Evolutionary conservation across 1,140 invertebrate genomes (phyloP).

Genomic region (Achroia grisella): DNA sequence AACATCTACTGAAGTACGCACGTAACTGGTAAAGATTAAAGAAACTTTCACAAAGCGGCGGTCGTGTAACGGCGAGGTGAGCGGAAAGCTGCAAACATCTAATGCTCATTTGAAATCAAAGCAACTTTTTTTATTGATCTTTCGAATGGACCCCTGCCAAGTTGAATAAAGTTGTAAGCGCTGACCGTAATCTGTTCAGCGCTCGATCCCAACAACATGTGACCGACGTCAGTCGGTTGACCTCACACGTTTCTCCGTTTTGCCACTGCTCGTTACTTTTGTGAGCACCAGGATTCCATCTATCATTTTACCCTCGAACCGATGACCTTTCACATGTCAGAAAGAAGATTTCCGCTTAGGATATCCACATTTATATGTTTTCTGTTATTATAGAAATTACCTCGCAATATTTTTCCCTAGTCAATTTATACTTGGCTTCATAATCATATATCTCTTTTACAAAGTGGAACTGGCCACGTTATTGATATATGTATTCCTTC

Average conservation of each 20-base stretch:
- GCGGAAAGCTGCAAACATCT: constrained; percentile 10
- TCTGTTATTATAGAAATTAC: background rate
- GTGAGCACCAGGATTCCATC: constrained; percentile 36
- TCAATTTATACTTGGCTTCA: no score
- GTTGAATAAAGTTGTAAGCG: constrained; percentile 46
- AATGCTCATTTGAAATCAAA: constrained; percentile 31
- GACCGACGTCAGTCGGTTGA: constrained; percentile 38
- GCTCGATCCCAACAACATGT: constrained; percentile 30
- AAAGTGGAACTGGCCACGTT: no score
- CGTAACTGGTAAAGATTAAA: constrained; percentile 16
- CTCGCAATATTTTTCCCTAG: no score
- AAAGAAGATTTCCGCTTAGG: constrained; percentile 19
- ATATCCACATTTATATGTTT: constrained; percentile 13
- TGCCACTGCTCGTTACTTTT: constrained; percentile 36
- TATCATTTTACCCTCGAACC: constrained; percentile 37
- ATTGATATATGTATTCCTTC: no score
- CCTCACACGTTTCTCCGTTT: constrained; percentile 40
- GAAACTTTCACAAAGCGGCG: constrained; percentile 13
- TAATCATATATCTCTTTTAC: no score
- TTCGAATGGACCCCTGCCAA: constrained; percentile 26
- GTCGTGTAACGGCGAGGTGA: background rate
- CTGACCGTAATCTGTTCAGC: constrained; percentile 42
- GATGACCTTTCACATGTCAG: constrained; percentile 30
- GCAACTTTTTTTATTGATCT: constrained; percentile 36
- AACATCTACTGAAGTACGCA: constrained; percentile 13